Evolutionary conservation across 2,113 vertebrate genomes (phyloP), one percentile per base, ranked within the genome.

Genomic region (Brachypodius melanocephalos): DNA sequence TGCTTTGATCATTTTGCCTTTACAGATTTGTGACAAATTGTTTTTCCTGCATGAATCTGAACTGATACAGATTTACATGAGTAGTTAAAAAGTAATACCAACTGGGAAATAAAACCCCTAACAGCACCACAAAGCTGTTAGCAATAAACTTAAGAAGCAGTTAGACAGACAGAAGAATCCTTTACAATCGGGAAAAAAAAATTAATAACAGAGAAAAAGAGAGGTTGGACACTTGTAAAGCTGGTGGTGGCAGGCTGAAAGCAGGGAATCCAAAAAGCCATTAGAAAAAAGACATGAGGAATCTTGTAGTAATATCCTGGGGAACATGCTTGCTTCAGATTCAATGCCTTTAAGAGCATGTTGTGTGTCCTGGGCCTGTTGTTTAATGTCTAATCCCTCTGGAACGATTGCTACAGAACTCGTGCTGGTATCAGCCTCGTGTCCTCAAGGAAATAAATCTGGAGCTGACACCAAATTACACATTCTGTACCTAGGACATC

Each of bases 51-150:
- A 48, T 38, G 76, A 90, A 85, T 95, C 74, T 75, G 85, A 93
- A 89, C 85, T 62, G 92, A 92, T 95, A 85, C 59, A 88, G 94
- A 95, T 93, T 96, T 96, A 95, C 96, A 91, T 92, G 93, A 91
- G 76, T 48, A 80, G 91, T 74, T 94, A 79, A 94, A 92, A 91
- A 79, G 68, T 74, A 89, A 92, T 93, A 93, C 86, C 88, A 88
- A 43, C 6, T 18, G 83, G 89, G 90, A 94, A 91, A 93, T 61
- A 81, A 38, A 85, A 73, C 75, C 51, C 79, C 32, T n/a, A n/a
- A 45, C 84, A 86, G 40, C 86, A 54, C 20, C 57, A 67, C 59
- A 65, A 54, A 79, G 59, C 59, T 62, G 38, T 10, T 62, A 40
- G 93, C 93, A 96, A 96, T 94, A 95, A 97, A 94, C 55, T 91